Conservation (phyloP, 2,888 invertebrate species). For the Meandrusa payeni region DNA sequence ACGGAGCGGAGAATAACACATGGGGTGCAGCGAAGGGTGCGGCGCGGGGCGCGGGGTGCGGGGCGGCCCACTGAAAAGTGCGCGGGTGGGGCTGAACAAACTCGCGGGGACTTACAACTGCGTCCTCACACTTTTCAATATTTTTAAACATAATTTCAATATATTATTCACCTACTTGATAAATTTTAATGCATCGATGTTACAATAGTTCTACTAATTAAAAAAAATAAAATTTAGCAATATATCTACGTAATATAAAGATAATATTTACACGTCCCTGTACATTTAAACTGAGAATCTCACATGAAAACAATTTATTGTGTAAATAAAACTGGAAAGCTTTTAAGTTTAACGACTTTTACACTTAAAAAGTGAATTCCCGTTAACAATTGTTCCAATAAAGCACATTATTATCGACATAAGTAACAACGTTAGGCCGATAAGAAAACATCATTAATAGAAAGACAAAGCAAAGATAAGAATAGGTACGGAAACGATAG, state of each 20-base stretch:
- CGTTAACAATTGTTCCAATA: conserved; percentile 11
- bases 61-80: conserved; percentile 78
- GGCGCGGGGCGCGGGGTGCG: no score
- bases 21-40: conserved; percentile 70
- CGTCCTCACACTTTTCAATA: conserved; percentile 38
- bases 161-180: no score
- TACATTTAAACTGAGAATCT: no score
- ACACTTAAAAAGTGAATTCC: conserved; percentile 8
- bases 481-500: conserved; percentile 49
- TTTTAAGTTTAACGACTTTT: conserved; percentile 1
- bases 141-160: conserved; percentile 27
- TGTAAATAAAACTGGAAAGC: background rate
- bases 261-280: background rate
- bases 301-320: background rate
- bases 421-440: conserved; percentile 12
- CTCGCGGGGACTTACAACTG: conserved; percentile 74
- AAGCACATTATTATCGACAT: conserved; percentile 13
- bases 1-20: conserved; percentile 69
- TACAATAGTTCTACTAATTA: no score
- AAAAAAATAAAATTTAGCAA: no score
- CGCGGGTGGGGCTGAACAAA: conserved; percentile 81
- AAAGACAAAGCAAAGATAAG: conserved; percentile 66
- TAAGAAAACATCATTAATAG: conserved; percentile 41
- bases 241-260: background rate
- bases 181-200: no score